These are phyloP conservation scores for Subanguina moxae DNA, from an alignment of 1,140 invertebrate species.

Conservation along the genomic window DNA sequence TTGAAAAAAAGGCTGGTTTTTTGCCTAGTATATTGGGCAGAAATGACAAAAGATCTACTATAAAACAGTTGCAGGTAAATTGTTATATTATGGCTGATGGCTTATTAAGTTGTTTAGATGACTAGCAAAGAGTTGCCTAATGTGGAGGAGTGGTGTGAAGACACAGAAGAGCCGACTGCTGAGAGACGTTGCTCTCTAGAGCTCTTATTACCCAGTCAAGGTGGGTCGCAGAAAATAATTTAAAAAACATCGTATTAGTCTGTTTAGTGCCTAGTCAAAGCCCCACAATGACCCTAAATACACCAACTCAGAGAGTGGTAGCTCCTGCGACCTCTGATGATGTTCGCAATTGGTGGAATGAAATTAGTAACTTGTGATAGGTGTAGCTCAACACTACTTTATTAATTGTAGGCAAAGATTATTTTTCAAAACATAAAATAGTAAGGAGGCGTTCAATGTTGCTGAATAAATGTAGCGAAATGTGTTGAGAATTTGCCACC, in stretches of 20 bases:
- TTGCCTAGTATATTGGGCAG: constrained; percentile 2
- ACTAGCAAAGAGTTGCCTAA: constrained; percentile 30
- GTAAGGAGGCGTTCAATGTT: too few relatives aligned
- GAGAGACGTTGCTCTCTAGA: constrained; percentile 1
- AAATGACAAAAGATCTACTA: constrained; percentile 31
- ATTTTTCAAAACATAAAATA: too few relatives aligned
- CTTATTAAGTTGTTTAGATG: constrained; percentile 21
- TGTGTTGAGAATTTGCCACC: too few relatives aligned
- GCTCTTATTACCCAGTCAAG: background rate
- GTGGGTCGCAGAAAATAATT: background rate
- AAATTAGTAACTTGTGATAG: background rate
- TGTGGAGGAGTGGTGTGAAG: constrained; percentile 42
- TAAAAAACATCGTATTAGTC: background rate
- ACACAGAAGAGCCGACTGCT: background rate
- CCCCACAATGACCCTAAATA: background rate
- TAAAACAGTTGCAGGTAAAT: constrained; percentile 42
- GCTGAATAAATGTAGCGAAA: too few relatives aligned
- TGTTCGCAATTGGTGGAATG: constrained; percentile 10
- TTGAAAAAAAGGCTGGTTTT: constrained; percentile 1
- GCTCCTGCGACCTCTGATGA: background rate
- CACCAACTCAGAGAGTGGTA: background rate
- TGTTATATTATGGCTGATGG: constrained; percentile 7
- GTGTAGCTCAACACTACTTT: too few relatives aligned
- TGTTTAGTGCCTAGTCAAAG: background rate
- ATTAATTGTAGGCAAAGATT: too few relatives aligned